A percentile compares a stretch with the other conserved stretches of the same genome.
Conservation (phyloP, 2,797 vertebrate genomes). For the Coreius guichenoti region DNA sequence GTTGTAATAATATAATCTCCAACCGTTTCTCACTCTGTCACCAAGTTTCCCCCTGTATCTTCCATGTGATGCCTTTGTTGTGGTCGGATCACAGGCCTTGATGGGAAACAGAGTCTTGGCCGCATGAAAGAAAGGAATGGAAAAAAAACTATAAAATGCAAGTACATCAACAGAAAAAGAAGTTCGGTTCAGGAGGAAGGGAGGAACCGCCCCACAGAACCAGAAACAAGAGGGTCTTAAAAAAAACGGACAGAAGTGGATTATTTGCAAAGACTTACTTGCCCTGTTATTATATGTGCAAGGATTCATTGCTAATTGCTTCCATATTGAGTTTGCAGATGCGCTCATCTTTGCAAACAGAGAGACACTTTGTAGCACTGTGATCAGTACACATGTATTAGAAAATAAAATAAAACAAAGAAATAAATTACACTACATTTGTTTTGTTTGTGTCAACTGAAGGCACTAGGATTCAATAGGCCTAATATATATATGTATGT, state of each 20-base stretch:
- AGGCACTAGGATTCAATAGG: background rate
- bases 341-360: constrained; percentile 62
- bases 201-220: constrained; percentile 39
- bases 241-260: constrained; percentile 57
- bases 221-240: constrained; percentile 51
- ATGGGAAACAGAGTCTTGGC: constrained; percentile 80
- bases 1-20: constrained; percentile 30
- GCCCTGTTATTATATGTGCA: constrained; percentile 80
- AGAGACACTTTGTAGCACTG: constrained; percentile 12
- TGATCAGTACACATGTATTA: background rate
- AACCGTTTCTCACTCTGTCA: constrained; percentile 59
- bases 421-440: constrained; percentile 44
- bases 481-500: background rate
- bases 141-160: constrained; percentile 70
- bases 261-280: constrained; percentile 70
- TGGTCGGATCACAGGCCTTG: constrained; percentile 77
- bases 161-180: constrained; percentile 77
- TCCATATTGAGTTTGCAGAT: constrained; percentile 77
- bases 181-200: constrained; percentile 66
- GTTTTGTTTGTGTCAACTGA: constrained; percentile 62
- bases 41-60: constrained; percentile 69
- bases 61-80: constrained; percentile 76
- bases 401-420: background rate
- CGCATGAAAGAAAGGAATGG: constrained; percentile 71
- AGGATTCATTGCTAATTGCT: constrained; percentile 79